These are phyloP conservation scores for Bombus difficillimus DNA, from an alignment of 1,140 invertebrate genomes.

Conservation along the genomic window DNA sequence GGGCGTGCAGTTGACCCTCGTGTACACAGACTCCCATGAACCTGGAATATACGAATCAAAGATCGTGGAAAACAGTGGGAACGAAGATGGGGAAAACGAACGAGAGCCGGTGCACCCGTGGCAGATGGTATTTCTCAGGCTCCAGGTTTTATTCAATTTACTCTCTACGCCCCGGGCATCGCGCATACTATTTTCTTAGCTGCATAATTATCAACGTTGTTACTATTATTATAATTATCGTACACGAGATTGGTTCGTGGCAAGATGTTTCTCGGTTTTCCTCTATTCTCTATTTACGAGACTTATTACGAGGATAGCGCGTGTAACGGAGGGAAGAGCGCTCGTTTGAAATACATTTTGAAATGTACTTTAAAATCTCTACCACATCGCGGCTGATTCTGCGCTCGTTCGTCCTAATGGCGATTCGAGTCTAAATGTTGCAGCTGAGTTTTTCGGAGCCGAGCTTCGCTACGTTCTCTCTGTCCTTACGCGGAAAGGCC, in stretches of 20 bases:
- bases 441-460: neutral
- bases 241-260: neutral
- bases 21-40: conserved; percentile 99
- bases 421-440: neutral
- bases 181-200: neutral
- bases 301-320: neutral
- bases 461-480: neutral
- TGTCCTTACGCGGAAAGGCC: neutral
- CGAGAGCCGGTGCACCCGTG: neutral
- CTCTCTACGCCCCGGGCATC: neutral
- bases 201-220: neutral
- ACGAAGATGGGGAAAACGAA: neutral
- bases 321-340: neutral
- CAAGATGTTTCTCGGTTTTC: neutral
- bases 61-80: neutral
- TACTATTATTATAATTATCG: conserved; percentile 8
- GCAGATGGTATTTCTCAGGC: neutral
- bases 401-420: neutral
- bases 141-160: neutral
- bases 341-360: neutral
- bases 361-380: neutral
- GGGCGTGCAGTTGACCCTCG: conserved; percentile 96
- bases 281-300: neutral
- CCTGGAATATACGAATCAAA: conserved; percentile 82
- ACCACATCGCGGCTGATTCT: neutral